phyloP scores from a whole-genome alignment of 2,888 invertebrate species.

The Trissoscelio sp. region DNA sequence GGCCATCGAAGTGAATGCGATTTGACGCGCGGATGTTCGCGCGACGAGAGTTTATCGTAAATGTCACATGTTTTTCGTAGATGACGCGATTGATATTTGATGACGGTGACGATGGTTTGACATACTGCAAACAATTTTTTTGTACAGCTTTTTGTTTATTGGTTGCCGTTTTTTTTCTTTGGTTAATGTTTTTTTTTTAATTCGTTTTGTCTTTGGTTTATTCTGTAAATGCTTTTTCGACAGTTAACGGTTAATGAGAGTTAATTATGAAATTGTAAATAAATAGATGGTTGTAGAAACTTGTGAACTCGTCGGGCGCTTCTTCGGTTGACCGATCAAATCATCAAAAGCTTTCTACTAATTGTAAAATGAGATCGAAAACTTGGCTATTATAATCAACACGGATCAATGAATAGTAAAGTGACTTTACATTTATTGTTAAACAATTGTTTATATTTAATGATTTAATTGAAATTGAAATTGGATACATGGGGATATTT shows the following conservation, averaged over 20 bases:
- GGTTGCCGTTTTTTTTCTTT: not conserved
- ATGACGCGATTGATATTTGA: slow-evolving; percentile 33
- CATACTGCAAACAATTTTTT: not conserved
- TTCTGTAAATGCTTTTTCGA: not conserved
- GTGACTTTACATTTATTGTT: slow-evolving; percentile 41
- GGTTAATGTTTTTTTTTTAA: not conserved
- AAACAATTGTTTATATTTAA: slow-evolving; percentile 46
- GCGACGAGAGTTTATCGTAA: slow-evolving; percentile 35
- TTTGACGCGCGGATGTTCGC: slow-evolving; percentile 40
- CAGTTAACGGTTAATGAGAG: slow-evolving; percentile 10
- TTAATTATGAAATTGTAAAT: slow-evolving; percentile 37
- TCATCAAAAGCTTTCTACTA: slow-evolving; percentile 32
- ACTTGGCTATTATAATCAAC: slow-evolving; percentile 25
- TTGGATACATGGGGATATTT: slow-evolving; percentile 16
- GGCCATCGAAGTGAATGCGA: slow-evolving; percentile 23
- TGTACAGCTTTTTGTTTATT: not conserved
- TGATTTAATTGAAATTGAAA: slow-evolving; percentile 36
- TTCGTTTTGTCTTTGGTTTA: not conserved
- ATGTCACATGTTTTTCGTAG: slow-evolving; percentile 27
- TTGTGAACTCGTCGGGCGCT: not conserved
- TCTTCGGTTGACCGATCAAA: slow-evolving; percentile 35
- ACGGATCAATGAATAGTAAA: slow-evolving; percentile 39
- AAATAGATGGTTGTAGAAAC: slow-evolving; percentile 10
- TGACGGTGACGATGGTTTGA: slow-evolving; percentile 11
- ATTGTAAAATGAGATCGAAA: slow-evolving; percentile 20